phyloP scores from a whole-genome alignment of 2,113 vertebrate species.

The Ciconia stormi region DNA sequence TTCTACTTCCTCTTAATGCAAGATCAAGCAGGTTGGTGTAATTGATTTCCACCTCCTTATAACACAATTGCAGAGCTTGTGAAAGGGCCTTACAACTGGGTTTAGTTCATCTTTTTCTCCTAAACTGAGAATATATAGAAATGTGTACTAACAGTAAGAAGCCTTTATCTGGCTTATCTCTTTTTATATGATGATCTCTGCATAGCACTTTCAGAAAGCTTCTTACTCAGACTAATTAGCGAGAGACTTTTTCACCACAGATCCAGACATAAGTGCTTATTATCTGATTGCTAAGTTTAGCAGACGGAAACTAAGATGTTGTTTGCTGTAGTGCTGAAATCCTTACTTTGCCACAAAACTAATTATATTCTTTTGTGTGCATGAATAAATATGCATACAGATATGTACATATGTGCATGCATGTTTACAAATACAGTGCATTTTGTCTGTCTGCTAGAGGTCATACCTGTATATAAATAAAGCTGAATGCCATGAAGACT shows the following conservation, averaged over 20 bases:
- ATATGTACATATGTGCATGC: too few relatives aligned
- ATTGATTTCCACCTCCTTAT: constrained; percentile 70
- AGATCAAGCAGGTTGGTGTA: constrained; percentile 93
- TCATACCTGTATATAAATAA: neutral
- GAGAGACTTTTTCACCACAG: neutral
- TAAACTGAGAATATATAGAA: neutral
- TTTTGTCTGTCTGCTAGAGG: neutral
- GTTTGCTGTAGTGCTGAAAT: neutral
- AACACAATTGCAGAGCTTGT: constrained; percentile 35
- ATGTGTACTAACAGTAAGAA: constrained; percentile 41
- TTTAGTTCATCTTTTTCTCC: neutral
- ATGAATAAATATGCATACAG: neutral
- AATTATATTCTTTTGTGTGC: neutral
- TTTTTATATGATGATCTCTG: neutral
- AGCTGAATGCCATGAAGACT: neutral
- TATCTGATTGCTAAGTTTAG: neutral
- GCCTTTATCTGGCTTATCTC: neutral
- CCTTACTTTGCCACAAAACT: neutral
- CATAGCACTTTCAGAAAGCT: neutral
- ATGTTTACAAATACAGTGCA: neutral
- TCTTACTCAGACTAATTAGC: neutral
- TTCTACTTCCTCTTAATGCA: constrained; percentile 82
- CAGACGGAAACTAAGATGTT: neutral
- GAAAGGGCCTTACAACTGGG: neutral
- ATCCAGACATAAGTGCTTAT: neutral